These are phyloP conservation scores for Cryptosula pallasiana DNA, from an alignment of 2,888 invertebrate species.

Conservation along the genomic window DNA sequence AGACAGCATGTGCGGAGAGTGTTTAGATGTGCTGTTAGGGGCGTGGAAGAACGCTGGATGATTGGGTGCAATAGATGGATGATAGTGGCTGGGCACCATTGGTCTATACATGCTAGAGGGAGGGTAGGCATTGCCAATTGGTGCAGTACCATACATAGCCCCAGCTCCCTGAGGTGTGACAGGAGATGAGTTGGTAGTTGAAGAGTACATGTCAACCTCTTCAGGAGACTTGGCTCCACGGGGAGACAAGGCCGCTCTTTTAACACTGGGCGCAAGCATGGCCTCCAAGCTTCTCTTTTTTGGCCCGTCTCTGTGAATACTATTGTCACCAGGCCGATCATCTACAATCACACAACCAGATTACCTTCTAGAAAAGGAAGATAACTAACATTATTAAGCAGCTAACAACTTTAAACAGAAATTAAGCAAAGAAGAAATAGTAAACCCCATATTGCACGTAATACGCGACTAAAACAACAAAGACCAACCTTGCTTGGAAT, in stretches of 20 bases:
- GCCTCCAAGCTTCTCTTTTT: constrained; percentile 20
- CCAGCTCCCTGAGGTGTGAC: neutral
- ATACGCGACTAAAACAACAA: too few relatives aligned
- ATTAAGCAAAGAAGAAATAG: too few relatives aligned
- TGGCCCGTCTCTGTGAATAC: neutral
- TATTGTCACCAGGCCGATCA: neutral
- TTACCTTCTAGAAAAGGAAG: too few relatives aligned
- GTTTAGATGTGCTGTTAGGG: neutral
- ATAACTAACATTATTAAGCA: too few relatives aligned
- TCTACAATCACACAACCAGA: too few relatives aligned
- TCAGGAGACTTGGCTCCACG: constrained; percentile 12
- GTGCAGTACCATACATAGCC: neutral
- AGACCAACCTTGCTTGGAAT: too few relatives aligned
- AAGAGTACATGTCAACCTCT: neutral
- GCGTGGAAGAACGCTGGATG: neutral
- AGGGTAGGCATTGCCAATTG: neutral
- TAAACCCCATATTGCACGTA: too few relatives aligned
- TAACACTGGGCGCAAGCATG: neutral
- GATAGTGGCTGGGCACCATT: neutral
- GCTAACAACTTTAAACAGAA: too few relatives aligned
- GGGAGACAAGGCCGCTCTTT: neutral
- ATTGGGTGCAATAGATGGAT: neutral
- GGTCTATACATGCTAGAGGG: neutral
- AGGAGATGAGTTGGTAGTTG: neutral
- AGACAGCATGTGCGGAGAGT: neutral